Conservation (phyloP, 2,888 invertebrate species). For the Schrankia costaestrigalis region DNA sequence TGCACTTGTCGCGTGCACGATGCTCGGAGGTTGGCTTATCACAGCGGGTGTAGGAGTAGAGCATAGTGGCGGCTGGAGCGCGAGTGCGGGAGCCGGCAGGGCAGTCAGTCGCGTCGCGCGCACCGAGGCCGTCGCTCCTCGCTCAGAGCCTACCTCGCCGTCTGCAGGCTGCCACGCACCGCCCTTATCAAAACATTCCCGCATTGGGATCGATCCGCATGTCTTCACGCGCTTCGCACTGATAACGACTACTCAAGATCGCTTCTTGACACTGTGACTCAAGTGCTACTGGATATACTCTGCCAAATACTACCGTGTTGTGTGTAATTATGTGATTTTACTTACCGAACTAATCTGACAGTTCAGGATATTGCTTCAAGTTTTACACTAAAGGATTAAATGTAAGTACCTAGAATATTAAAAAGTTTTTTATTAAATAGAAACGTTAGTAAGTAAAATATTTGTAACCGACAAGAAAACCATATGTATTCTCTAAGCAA, state of each 20-base stretch:
- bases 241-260: slow-evolving; percentile 52
- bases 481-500: no score
- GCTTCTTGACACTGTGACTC: slow-evolving; percentile 60
- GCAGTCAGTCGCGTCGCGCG: slow-evolving; percentile 66
- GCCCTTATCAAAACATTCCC: slow-evolving; percentile 66
- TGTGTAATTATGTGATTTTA: slow-evolving; percentile 52
- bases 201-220: slow-evolving; percentile 72
- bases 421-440: neutral
- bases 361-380: slow-evolving; percentile 30
- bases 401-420: slow-evolving; percentile 20
- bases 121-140: slow-evolving; percentile 51
- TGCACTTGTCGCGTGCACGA: slow-evolving; percentile 56
- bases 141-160: slow-evolving; percentile 13
- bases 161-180: slow-evolving; percentile 28
- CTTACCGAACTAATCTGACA: slow-evolving; percentile 25
- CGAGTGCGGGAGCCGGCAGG: slow-evolving; percentile 16
- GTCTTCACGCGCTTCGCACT: slow-evolving; percentile 51
- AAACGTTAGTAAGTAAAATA: neutral
- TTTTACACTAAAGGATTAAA: slow-evolving; percentile 25
- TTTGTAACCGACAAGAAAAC: no score
- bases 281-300: slow-evolving; percentile 45
- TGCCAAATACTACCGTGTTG: slow-evolving; percentile 42
- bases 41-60: slow-evolving; percentile 29
- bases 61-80: slow-evolving; percentile 15
- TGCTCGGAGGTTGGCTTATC: slow-evolving; percentile 32